Conservation (phyloP, 2,888 invertebrate species). For the Acronicta psi region DNA sequence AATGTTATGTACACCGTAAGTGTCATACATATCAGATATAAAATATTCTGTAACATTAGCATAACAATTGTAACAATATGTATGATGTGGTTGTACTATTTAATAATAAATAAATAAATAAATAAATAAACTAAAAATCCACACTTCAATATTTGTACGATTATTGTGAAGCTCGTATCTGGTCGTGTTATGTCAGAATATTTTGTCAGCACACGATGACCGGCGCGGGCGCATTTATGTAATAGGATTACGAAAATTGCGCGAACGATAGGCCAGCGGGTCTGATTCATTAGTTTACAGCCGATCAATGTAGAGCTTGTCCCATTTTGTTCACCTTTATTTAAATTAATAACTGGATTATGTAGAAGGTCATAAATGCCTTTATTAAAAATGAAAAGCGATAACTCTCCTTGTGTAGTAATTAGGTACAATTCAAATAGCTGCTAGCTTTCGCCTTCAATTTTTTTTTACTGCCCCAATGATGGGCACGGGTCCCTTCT, state of each 20-base stretch:
- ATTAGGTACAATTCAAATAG: no score
- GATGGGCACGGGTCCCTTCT: no score
- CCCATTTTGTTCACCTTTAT: constrained; percentile 38
- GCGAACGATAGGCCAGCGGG: constrained; percentile 35
- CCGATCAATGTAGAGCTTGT: constrained; percentile 37
- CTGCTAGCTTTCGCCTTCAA: no score
- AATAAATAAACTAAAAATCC: not conserved
- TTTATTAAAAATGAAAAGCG: no score
- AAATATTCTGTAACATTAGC: no score
- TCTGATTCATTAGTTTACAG: constrained; percentile 40
- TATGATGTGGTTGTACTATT: no score
- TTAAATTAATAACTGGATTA: constrained; percentile 4
- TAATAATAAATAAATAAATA: no score
- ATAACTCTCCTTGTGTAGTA: no score
- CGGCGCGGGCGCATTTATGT: constrained; percentile 44
- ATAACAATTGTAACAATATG: no score
- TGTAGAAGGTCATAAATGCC: not conserved
- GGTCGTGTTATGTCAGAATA: constrained; percentile 48
- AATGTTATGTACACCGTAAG: no score
- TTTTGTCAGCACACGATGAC: constrained; percentile 54
- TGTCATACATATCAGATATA: no score
- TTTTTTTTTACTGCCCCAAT: no score
- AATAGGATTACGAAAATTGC: constrained; percentile 58
- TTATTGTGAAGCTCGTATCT: constrained; percentile 32
- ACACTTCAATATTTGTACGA: constrained; percentile 15